A percentile compares a stretch with the other conserved stretches of the same genome.
Conservation (phyloP, 1,140 invertebrate species). For the Zophobas morio region DNA sequence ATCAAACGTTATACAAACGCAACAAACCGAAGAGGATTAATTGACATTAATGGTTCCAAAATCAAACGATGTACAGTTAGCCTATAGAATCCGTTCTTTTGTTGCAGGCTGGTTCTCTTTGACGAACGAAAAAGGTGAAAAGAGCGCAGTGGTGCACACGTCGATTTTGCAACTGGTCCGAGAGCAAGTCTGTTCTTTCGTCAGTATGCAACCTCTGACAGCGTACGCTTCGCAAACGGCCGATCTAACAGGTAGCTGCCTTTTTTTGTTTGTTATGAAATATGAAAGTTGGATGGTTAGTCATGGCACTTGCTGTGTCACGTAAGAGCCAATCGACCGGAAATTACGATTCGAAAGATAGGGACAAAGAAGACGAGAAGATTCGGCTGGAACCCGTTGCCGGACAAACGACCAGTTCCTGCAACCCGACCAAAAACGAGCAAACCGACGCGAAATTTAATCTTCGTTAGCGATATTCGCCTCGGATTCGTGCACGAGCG, state of each 20-base stretch:
- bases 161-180: conserved; percentile 65
- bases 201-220: conserved; percentile 63
- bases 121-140: conserved; percentile 65
- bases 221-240: conserved; percentile 61
- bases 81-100: conserved; percentile 22
- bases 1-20: conserved; percentile 19
- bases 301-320: neutral
- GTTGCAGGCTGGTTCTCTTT: conserved; percentile 64
- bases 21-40: conserved; percentile 32
- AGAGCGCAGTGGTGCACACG: conserved; percentile 64
- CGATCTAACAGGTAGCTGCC: conserved; percentile 58
- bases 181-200: conserved; percentile 67
- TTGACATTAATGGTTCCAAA: conserved; percentile 37
- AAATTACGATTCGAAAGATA: neutral
- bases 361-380: too few species aligned
- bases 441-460: neutral
- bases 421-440: too few species aligned
- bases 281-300: conserved; percentile 7
- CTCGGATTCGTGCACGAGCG: neutral
- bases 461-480: neutral
- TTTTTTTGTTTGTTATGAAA: conserved; percentile 3
- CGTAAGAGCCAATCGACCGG: neutral
- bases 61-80: conserved; percentile 31
- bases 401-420: too few species aligned
- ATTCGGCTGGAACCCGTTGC: too few species aligned